Conservation (phyloP, 2,888 invertebrate genomes). For the Melanargia galathea region DNA sequence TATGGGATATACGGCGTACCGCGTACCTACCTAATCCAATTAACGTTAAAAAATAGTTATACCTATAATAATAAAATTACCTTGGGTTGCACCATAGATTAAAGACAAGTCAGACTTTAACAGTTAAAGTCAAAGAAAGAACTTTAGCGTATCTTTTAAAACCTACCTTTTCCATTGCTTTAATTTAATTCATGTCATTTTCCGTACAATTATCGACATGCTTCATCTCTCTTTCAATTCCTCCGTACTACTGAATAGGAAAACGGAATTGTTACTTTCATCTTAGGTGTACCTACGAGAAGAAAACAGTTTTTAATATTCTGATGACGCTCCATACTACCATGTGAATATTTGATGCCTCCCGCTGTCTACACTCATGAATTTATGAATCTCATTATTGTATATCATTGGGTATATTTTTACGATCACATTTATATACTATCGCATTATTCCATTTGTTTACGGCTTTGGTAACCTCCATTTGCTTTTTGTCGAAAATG, state of each 20-base stretch:
- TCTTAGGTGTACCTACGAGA: constrained; percentile 45
- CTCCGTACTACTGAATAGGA: constrained; percentile 12
- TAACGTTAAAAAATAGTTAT: too few relatives aligned
- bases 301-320: constrained; percentile 61
- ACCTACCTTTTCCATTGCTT: not conserved
- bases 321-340: constrained; percentile 51
- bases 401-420: constrained; percentile 45
- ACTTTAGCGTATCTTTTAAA: not conserved
- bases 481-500: constrained; percentile 10
- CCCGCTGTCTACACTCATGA: constrained; percentile 49
- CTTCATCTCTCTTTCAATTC: constrained; percentile 9
- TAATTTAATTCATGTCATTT: not conserved
- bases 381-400: constrained; percentile 67
- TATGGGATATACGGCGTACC: too few relatives aligned
- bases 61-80: too few relatives aligned
- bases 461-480: constrained; percentile 27
- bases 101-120: too few relatives aligned
- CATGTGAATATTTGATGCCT: constrained; percentile 56
- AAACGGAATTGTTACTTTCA: constrained; percentile 36
- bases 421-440: constrained; percentile 42
- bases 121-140: too few relatives aligned
- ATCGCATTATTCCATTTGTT: constrained; percentile 39
- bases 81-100: too few relatives aligned
- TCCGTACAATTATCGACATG: not conserved
- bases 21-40: too few relatives aligned